These are phyloP conservation scores for Origma solitaria DNA, from an alignment of 2,113 vertebrate genomes.

Conservation along the genomic window DNA sequence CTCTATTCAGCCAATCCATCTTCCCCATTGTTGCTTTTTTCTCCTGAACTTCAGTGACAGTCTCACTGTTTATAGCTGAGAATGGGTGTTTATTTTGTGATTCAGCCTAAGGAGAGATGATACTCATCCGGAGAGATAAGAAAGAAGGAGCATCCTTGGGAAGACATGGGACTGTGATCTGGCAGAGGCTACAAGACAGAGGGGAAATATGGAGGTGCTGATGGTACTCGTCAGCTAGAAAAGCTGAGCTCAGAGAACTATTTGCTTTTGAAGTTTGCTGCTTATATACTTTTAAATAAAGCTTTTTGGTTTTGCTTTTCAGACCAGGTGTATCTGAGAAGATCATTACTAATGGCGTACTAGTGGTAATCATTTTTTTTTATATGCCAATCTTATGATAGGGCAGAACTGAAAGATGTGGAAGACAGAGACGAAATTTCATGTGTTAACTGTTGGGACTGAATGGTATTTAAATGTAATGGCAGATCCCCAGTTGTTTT, in stretches of 20 bases:
- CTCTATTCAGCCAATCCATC: neutral
- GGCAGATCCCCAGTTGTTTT: neutral
- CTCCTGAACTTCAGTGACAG: neutral
- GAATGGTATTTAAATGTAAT: neutral
- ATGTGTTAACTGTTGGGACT: neutral
- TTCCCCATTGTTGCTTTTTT: neutral
- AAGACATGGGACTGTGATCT: too few species aligned
- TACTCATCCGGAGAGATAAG: neutral
- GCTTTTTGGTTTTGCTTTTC: neutral
- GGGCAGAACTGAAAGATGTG: neutral
- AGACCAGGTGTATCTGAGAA: constrained; percentile 53
- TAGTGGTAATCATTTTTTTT: constrained; percentile 51
- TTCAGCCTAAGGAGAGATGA: neutral
- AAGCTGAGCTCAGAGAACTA: neutral
- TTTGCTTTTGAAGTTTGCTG: neutral
- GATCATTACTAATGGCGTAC: constrained; percentile 60
- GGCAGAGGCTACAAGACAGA: fast-evolving
- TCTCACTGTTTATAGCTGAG: neutral
- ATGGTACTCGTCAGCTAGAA: neutral
- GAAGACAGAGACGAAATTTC: neutral
- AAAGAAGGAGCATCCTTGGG: neutral
- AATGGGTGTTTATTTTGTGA: neutral
- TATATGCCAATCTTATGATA: neutral
- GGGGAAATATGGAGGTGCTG: neutral
- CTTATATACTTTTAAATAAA: neutral